Base-by-base conservation (phyloP, 2,888 invertebrate species). In the Pimpla rufipes region DNA sequence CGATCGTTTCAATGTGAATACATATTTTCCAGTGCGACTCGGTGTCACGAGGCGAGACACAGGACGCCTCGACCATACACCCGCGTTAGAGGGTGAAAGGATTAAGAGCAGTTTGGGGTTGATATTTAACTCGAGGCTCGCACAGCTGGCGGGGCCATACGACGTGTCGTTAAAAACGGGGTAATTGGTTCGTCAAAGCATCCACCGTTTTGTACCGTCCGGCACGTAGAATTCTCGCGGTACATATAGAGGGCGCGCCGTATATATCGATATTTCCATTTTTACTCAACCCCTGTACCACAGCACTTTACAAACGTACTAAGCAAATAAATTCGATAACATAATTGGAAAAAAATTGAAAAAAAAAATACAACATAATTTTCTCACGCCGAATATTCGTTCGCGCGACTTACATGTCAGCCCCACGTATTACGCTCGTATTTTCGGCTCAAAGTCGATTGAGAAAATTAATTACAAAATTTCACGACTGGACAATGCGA, bases 161-260 rank as follows among this genome's bases (percentile, higher is more conserved):
- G 85, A 76, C 85, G 87, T 85, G 90, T 86, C 89, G 89, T 90
- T 89, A 88, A 90, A 90, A 90, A 90, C 89, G 87, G 85, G 88
- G 87, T 90, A 90, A 90, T 90, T 90, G 89, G 88, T 89, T 89
- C 90, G 89, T 90, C 88, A 90, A 89, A 89, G 88, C 87, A 86
- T 82, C 76, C 86, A 81, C 83, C 85, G 84, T 84, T 86, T 87
- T 86, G 87, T 76, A 83, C 73, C 40, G 75, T 62, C 55, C 68
- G 47, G 52, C 21, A 71, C 21, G 21, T 59, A 42, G 10, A 50
- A 68, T 68, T 68, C 52, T 64, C 50, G 35, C 21, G 16, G 42
- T 70, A 40, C 29, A 5, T 23, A 37, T 37, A 59, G 16, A 47
- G 29, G 13, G 18, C 21, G 16, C 29, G 29, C 3, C 64, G 37